These are phyloP conservation scores for Esox lucius DNA, from an alignment of 2,797 vertebrate species.

Conservation along the genomic window DNA sequence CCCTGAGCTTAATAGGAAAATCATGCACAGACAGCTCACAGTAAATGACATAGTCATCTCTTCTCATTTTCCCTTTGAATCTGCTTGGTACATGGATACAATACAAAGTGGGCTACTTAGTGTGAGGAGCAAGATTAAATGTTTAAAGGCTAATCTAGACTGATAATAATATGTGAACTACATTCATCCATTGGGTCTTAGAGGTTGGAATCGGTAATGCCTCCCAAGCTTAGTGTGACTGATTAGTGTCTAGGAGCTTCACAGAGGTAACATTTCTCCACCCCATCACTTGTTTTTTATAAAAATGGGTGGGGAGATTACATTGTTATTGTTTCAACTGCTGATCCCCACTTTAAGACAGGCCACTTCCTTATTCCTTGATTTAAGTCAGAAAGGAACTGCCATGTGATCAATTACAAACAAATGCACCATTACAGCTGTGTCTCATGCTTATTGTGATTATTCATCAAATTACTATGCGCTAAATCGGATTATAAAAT, in stretches of 20 bases:
- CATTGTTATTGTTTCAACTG: no score
- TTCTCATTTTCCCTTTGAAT: conserved; percentile 48
- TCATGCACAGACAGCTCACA: conserved; percentile 48
- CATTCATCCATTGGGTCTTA: no score
- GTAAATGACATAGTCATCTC: conserved; percentile 63
- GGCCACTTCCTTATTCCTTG: neutral
- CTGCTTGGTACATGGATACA: conserved; percentile 27
- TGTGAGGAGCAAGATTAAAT: conserved; percentile 9
- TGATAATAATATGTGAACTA: no score
- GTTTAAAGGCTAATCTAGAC: no score
- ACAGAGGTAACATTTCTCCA: no score
- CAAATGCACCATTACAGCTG: neutral
- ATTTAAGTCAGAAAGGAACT: no score
- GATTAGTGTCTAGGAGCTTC: no score
- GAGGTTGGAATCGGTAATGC: no score
- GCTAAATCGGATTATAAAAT: conserved; percentile 28
- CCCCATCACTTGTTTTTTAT: no score
- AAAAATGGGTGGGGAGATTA: no score
- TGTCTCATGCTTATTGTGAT: neutral
- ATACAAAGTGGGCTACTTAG: conserved; percentile 34
- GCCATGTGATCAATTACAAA: no score
- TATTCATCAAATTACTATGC: neutral
- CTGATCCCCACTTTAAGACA: neutral
- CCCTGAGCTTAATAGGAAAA: conserved; percentile 60
- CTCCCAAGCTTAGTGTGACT: no score